Percentiles rank a stretch among this genome's conserved stretches.
phyloP scores from a whole-genome alignment of 1,140 invertebrate species.

The Andricus grossulariae region DNA sequence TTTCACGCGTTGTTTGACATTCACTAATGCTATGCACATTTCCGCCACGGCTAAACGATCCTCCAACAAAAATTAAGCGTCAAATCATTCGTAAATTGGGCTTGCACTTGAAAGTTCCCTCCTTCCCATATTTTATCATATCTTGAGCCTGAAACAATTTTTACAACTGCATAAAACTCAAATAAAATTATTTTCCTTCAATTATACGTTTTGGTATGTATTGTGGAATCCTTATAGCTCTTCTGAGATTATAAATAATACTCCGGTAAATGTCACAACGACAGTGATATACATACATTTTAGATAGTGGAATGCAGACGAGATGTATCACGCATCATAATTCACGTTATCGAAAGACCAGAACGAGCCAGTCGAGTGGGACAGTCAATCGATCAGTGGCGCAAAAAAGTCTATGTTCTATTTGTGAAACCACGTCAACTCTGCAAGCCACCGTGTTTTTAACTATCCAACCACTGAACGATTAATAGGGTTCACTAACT shows the following conservation, averaged over 20 bases:
- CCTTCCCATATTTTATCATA: too few relatives aligned
- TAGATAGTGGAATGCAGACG: neutral
- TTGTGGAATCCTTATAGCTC: neutral
- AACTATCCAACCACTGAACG: neutral
- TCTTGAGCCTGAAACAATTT: too few relatives aligned
- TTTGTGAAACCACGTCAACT: neutral
- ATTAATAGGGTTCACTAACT: constrained; percentile 15
- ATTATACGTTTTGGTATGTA: too few relatives aligned
- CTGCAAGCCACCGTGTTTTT: neutral
- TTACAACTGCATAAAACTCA: too few relatives aligned
- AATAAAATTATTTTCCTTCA: too few relatives aligned
- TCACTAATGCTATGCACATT: too few relatives aligned
- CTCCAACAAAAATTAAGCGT: too few relatives aligned
- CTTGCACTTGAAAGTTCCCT: too few relatives aligned
- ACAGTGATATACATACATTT: constrained; percentile 14
- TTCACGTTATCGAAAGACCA: constrained; percentile 7
- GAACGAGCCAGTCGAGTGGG: neutral
- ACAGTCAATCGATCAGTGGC: constrained; percentile 14
- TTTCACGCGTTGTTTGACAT: too few relatives aligned
- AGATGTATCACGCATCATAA: constrained; percentile 1
- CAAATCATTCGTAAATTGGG: too few relatives aligned
- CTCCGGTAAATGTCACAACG: neutral
- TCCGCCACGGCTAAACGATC: too few relatives aligned
- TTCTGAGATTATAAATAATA: constrained; percentile 3
- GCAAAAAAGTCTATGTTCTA: constrained; percentile 22